Evolutionary conservation across 2,113 vertebrate genomes (phyloP).

Genomic region (Empidonax alnorum): DNA sequence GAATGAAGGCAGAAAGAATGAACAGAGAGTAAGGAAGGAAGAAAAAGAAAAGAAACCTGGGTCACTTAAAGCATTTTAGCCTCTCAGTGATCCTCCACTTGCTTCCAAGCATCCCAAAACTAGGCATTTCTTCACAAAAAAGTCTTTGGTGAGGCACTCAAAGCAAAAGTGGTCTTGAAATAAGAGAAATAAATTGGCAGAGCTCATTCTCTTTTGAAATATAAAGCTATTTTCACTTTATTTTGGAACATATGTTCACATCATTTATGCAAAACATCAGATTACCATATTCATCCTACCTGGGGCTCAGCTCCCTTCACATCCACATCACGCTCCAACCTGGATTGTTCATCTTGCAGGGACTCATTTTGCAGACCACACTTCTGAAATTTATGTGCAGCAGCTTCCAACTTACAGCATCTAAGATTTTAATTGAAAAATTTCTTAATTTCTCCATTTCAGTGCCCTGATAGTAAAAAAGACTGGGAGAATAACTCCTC

Average conservation of each 20-base stretch:
- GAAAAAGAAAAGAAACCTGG: neutral
- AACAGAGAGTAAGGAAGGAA: neutral
- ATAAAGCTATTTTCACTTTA: neutral
- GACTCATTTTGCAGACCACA: neutral
- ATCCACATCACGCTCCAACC: neutral
- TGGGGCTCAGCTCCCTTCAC: neutral
- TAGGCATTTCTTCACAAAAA: neutral
- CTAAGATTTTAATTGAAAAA: neutral
- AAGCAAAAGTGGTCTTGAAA: neutral
- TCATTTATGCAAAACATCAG: neutral
- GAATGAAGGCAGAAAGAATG: neutral
- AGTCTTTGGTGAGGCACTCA: neutral
- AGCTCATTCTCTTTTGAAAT: neutral
- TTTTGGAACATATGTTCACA: neutral
- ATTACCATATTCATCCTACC: neutral
- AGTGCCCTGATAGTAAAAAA: neutral
- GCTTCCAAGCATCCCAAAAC: neutral
- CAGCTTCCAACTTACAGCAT: neutral
- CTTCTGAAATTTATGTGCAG: neutral
- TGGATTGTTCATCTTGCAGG: neutral
- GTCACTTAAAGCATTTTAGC: neutral
- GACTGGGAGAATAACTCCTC: neutral
- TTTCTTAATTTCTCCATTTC: neutral
- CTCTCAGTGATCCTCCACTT: neutral
- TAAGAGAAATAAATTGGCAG: neutral